phyloP scores from a whole-genome alignment of 2,888 invertebrate genomes.

The Pheosia gnoma region DNA sequence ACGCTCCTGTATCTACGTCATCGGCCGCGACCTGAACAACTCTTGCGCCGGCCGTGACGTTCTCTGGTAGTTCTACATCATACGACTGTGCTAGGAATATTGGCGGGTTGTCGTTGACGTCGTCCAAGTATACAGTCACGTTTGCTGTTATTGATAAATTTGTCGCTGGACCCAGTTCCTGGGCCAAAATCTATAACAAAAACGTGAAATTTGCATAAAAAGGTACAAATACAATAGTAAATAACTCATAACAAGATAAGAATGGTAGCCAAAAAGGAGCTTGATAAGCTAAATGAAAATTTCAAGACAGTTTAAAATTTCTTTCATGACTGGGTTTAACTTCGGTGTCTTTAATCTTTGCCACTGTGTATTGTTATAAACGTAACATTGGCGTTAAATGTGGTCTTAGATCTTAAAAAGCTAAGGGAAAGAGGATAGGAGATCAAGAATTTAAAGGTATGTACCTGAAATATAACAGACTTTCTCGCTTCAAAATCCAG shows the following conservation, averaged over 20 bases:
- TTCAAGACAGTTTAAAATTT: too few relatives aligned
- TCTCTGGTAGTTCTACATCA: conserved; percentile 90
- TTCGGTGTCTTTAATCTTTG: too few relatives aligned
- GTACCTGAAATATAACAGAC: conserved; percentile 89
- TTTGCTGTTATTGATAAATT: conserved; percentile 90
- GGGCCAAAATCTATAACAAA: conserved; percentile 88
- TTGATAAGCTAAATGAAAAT: too few relatives aligned
- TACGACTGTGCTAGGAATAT: conserved; percentile 90
- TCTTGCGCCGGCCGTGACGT: conserved; percentile 89
- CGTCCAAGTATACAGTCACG: conserved; percentile 91
- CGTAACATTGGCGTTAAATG: too few relatives aligned
- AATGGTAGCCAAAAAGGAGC: too few relatives aligned
- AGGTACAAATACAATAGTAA: too few relatives aligned
- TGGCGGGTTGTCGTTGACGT: conserved; percentile 95
- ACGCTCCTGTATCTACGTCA: conserved; percentile 91
- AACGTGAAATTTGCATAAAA: not conserved
- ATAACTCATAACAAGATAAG: too few relatives aligned
- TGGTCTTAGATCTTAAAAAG: too few relatives aligned
- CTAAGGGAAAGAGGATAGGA: too few relatives aligned
- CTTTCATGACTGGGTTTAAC: too few relatives aligned
- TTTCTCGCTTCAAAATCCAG: conserved; percentile 93
- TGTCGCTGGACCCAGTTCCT: conserved; percentile 90
- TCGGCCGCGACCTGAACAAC: conserved; percentile 91
- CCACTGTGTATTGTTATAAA: too few relatives aligned
- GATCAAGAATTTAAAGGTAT: not conserved